Percentiles rank a stretch among this genome's conserved stretches.
phyloP scores from a whole-genome alignment of 2,888 invertebrate species.

The Tolmerus cingulatus region DNA sequence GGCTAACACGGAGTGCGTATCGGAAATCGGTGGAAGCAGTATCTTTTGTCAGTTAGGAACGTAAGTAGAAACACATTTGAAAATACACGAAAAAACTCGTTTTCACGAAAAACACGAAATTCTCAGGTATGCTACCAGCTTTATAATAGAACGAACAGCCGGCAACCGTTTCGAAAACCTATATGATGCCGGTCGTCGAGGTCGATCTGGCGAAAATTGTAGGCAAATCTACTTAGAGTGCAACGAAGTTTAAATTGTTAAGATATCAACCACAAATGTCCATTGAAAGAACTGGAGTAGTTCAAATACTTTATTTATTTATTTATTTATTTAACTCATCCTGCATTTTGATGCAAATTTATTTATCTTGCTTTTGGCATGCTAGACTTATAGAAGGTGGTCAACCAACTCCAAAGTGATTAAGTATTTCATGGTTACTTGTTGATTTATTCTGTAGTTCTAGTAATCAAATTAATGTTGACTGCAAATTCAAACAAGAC shows the following conservation, averaged over 20 bases:
- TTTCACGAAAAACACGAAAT: background rate
- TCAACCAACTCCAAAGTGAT: background rate
- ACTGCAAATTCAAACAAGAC: background rate
- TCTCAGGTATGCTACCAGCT: conserved; percentile 80
- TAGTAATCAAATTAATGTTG: background rate
- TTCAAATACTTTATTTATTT: conserved; percentile 25
- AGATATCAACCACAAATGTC: background rate
- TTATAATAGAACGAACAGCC: conserved; percentile 79
- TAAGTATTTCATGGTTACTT: conserved; percentile 3
- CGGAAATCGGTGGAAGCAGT: conserved; percentile 81
- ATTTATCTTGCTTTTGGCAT: background rate
- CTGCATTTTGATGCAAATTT: background rate
- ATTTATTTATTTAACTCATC: conserved; percentile 3
- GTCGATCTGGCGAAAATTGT: conserved; percentile 85
- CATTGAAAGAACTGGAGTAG: background rate
- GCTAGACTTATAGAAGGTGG: background rate
- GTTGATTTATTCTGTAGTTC: background rate
- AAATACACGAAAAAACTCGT: background rate
- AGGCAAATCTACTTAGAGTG: conserved; percentile 85
- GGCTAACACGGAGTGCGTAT: conserved; percentile 85
- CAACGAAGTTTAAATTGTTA: conserved; percentile 77
- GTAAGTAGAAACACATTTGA: conserved; percentile 68
- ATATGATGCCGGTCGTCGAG: conserved; percentile 86
- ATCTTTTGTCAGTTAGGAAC: conserved; percentile 93
- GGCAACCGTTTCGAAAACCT: conserved; percentile 78